Evolutionary conservation across 1,140 invertebrate genomes (phyloP), one percentile per base, ranked within the genome.

Genomic region (Monomorium pharaonis): DNA sequence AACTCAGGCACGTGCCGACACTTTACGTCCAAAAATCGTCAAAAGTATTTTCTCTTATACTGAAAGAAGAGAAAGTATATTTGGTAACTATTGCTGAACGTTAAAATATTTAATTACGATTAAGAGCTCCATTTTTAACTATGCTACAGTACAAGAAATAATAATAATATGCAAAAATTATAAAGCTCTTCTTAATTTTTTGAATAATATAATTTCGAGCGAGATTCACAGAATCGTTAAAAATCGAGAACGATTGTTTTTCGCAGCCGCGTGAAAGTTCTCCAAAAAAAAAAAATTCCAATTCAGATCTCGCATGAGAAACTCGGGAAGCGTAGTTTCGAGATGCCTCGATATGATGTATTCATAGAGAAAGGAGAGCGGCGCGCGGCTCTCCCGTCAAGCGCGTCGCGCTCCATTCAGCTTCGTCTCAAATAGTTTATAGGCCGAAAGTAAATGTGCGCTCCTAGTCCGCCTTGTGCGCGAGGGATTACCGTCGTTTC

Each of bases 401-500:
- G 37, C 33, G 67, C 33, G 30, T 37, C 44, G 30, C 60, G 24
- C 49, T 60, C 63, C 49, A 81, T 86, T 84, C 63, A 83, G 14
- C 16, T 9, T 18, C 30, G 37, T 1, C 58, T 83, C 51, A 74
- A 67, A 84, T 62, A 63, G 47, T 83, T 83, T 58, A 58, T 67
- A 47, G 44, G 18, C 42, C 18, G 42, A 84, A 70, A 51, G 51
- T 56, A 83, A 72, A 75, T 72, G 33, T 21, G 51, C 51, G 65
- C 21, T 30, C 49, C 80, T 69, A 54, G 58, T 72, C 62, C 33
- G 42, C 21, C 16, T n/a, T n/a, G n/a, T n/a, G 70, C 27, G 9
- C 21, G 74, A 86, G 65, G 74, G 65, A 86, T 87, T 80, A 72
- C 30, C 63, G 63, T 87, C 49, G 80, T 77, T 87, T 49, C 76